phyloP scores from a whole-genome alignment of 2,113 vertebrate species.

The Pandion haliaetus region DNA sequence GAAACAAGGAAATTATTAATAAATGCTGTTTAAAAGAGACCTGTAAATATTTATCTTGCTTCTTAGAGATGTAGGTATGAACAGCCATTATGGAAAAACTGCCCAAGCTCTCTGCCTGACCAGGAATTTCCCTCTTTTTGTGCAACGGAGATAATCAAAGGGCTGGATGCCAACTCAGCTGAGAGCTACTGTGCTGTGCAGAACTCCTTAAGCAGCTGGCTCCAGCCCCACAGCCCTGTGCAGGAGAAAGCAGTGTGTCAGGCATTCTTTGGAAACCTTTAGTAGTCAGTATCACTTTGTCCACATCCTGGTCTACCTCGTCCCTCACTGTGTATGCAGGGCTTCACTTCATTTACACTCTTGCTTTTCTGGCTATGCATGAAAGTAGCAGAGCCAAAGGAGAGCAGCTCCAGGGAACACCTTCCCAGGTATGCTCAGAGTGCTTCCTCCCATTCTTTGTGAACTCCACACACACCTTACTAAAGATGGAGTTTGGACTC shows the following conservation, averaged over 20 bases:
- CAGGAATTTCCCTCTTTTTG: neutral
- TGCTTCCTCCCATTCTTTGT: neutral
- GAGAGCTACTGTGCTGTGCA: neutral
- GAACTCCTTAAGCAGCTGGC: neutral
- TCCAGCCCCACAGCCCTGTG: neutral
- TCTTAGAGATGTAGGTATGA: neutral
- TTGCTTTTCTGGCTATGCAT: neutral
- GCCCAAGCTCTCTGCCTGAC: neutral
- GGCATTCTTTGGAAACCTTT: neutral
- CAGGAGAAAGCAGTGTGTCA: neutral
- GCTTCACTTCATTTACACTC: neutral
- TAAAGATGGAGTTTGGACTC: neutral
- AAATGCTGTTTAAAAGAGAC: neutral
- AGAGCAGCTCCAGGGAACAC: neutral
- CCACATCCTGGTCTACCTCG: neutral
- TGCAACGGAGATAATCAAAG: neutral
- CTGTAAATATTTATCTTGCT: neutral
- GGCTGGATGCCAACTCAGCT: neutral
- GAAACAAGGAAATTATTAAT: neutral
- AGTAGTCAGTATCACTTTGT: neutral
- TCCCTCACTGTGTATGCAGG: neutral
- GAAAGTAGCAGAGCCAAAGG: neutral
- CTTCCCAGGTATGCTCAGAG: neutral
- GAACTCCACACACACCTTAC: neutral
- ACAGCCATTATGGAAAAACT: neutral